phyloP scores from a whole-genome alignment of 2,797 vertebrate species.

The Anas bahamensis region DNA sequence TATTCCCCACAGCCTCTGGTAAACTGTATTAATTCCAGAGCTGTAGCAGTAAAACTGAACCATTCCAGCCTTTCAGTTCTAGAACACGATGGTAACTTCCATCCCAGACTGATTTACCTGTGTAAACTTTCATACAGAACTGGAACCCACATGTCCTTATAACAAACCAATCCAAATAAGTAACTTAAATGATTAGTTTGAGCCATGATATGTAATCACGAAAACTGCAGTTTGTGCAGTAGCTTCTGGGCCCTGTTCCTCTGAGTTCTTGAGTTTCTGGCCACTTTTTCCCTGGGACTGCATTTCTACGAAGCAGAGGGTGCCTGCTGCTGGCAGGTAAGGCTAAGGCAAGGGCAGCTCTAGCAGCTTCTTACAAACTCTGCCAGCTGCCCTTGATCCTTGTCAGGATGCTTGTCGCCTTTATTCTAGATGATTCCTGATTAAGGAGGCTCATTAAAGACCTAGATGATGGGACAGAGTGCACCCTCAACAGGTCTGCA shows the following conservation, averaged over 20 bases:
- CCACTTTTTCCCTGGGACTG: neutral
- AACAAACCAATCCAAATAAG: neutral
- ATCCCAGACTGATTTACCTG: neutral
- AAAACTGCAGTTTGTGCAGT: neutral
- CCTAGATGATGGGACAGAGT: neutral
- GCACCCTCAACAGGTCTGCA: neutral
- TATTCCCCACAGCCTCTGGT: neutral
- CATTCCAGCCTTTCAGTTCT: neutral
- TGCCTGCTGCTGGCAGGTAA: neutral
- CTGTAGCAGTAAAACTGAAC: neutral
- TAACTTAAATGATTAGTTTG: neutral
- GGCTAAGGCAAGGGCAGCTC: neutral
- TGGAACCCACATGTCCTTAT: neutral
- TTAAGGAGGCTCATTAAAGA: neutral
- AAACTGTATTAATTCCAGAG: neutral
- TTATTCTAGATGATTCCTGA: neutral
- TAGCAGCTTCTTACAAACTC: neutral
- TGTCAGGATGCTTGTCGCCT: neutral
- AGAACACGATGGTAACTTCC: neutral
- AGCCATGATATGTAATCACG: neutral
- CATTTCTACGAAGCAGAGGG: neutral
- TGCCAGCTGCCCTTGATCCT: neutral
- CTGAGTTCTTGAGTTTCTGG: neutral
- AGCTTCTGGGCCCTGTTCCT: neutral
- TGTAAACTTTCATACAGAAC: neutral